Evolutionary conservation across 2,888 invertebrate species (phyloP), one percentile per base, ranked within the genome.

Genomic region (Escarpia spicata): DNA sequence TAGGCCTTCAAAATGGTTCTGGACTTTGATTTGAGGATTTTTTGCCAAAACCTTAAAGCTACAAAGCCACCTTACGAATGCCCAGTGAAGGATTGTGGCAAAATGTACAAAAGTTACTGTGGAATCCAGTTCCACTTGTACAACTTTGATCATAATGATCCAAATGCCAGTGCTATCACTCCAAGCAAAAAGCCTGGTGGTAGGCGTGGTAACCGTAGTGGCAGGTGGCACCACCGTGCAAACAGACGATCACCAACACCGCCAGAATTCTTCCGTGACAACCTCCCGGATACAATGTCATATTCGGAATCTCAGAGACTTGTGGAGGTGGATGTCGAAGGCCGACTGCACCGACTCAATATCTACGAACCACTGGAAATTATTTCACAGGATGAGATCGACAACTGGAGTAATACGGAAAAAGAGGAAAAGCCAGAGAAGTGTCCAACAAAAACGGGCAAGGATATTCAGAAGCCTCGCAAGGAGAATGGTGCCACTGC

Each of bases 51-150:
- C 97, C 97, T 98, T 94, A 97, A 97, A 93, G 98, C 98, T 94
- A 98, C 98, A 96, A 98, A 98, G 95, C 98, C 98, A 92, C 98
- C 98, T 92, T 98, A 98, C 96, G 97, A 98, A 95, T 99, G 98
- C 95, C 98, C 98, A 12, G 97, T 98, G 92, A 97, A 98, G 95
- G 98, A 98, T 95, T 98, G 98, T 97, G 98, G 98, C 94, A 98
- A 98, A 96, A 97, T 98, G 43, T 98, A 98, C 96, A 98, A 98
- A 97, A 98, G 98, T 94, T 97, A 98, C 94, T 98, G 98, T 95
- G 98, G 98, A 0, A 97, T 98, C 94, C 98, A 98, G 95, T 98
- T 98, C 96, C 98, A 98, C 96, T 97, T 98, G 95, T 98, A 98
- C 94, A 98, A 98, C 96, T 98, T 97, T 96, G 98, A 98, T 96